phyloP scores from a whole-genome alignment of 2,888 invertebrate species.

The Dasysyrphus tricinctus region DNA sequence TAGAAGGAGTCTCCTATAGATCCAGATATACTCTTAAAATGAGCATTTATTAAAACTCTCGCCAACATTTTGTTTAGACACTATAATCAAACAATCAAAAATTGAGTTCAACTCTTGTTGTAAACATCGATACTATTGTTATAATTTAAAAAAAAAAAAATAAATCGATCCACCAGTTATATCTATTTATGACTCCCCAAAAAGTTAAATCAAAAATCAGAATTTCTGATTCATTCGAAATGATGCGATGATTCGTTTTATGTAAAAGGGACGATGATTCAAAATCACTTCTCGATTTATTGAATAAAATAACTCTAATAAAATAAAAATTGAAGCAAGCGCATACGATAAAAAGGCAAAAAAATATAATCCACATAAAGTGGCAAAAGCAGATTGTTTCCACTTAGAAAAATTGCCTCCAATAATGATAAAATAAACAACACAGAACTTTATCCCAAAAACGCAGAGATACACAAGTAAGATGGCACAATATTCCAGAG shows the following conservation, averaged over 20 bases:
- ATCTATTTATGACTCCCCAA: too few species aligned
- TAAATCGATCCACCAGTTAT: too few species aligned
- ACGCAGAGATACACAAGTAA: conserved; percentile 3
- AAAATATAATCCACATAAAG: conserved; percentile 68
- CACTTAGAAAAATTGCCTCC: conserved; percentile 76
- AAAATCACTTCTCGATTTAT: conserved; percentile 72
- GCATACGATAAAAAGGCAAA: conserved; percentile 18
- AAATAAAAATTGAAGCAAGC: conserved; percentile 25
- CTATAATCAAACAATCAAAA: too few species aligned
- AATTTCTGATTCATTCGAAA: conserved; percentile 57
- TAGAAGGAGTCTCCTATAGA: too few species aligned
- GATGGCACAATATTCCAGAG: conserved; percentile 20
- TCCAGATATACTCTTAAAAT: too few species aligned
- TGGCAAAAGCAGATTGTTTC: conserved; percentile 75
- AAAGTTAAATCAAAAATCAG: conserved; percentile 34
- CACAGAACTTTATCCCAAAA: conserved; percentile 62
- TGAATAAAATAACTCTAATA: conserved; percentile 73
- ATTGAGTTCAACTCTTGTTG: too few species aligned
- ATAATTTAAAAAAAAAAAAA: too few species aligned
- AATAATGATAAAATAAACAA: conserved; percentile 76
- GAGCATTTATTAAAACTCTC: too few species aligned
- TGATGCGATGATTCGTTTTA: conserved; percentile 2
- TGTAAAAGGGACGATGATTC: background rate
- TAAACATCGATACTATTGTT: too few species aligned
- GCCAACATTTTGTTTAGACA: too few species aligned